Percentiles rank a stretch among this genome's conserved stretches.
Conservation (phyloP, 1,140 invertebrate genomes). For the Pseudomyrmex gracilis region DNA sequence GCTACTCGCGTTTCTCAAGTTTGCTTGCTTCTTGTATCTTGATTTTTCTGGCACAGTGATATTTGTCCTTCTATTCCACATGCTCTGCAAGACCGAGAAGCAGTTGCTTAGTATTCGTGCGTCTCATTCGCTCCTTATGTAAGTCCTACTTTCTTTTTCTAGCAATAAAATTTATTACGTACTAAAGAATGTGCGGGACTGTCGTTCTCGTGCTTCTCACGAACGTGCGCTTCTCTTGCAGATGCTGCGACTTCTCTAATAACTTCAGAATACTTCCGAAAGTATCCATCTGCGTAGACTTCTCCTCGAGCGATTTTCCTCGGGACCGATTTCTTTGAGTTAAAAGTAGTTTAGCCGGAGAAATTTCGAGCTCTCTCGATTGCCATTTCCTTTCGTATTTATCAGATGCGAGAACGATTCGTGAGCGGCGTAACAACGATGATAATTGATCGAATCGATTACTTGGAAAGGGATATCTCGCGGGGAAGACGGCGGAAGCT, state of each 20-base stretch:
- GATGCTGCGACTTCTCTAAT: background rate
- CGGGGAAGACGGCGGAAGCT: constrained; percentile 27
- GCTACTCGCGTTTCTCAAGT: background rate
- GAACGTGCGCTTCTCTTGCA: too few relatives aligned
- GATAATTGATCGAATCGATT: background rate
- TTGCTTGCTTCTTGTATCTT: background rate
- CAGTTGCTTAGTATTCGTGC: background rate
- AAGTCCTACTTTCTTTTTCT: too few relatives aligned
- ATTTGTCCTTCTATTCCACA: too few relatives aligned
- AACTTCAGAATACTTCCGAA: constrained; percentile 3
- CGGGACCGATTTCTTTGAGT: constrained; percentile 1
- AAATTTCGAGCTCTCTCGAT: background rate
- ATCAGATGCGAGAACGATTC: background rate
- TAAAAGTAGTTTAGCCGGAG: background rate
- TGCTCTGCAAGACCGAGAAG: background rate
- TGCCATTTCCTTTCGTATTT: background rate
- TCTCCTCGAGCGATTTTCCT: background rate
- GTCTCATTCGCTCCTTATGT: background rate
- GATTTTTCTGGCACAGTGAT: constrained; percentile 2
- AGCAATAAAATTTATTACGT: too few relatives aligned
- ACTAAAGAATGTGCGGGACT: too few relatives aligned
- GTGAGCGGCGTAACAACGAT: background rate
- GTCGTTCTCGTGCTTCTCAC: too few relatives aligned
- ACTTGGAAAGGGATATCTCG: constrained; percentile 2
- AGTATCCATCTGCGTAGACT: background rate